phyloP scores from a whole-genome alignment of 2,113 vertebrate genomes.

The Gorsachius goisagi region DNA sequence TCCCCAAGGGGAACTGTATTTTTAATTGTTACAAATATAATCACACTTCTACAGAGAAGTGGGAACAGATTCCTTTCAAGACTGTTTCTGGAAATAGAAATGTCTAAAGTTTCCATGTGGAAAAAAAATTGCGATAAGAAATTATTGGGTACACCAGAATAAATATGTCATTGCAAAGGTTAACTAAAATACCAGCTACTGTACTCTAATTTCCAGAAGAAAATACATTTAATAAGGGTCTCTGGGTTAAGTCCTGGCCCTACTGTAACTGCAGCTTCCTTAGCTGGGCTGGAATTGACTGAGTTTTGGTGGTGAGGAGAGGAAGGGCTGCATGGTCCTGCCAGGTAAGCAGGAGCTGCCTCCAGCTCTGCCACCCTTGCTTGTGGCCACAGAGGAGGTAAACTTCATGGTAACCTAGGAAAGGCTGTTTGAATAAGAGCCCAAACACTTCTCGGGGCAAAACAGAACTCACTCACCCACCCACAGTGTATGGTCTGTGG shows the following conservation, averaged over 20 bases:
- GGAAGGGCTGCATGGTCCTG: neutral
- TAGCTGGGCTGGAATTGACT: neutral
- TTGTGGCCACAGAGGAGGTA: neutral
- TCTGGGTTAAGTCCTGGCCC: neutral
- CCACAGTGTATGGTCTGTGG: neutral
- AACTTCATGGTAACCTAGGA: neutral
- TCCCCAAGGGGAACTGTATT: slow-evolving; percentile 35
- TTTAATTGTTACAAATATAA: slow-evolving; percentile 65
- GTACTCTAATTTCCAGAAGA: slow-evolving; percentile 14
- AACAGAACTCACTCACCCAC: neutral
- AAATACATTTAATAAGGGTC: slow-evolving; percentile 14
- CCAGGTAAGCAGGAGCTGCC: neutral
- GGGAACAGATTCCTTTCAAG: slow-evolving; percentile 7
- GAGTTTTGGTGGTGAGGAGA: neutral
- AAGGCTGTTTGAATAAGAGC: neutral
- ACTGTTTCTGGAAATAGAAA: slow-evolving; percentile 24
- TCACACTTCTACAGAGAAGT: slow-evolving; percentile 24
- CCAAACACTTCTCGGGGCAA: neutral
- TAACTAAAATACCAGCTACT: slow-evolving; percentile 24
- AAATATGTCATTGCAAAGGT: slow-evolving; percentile 35
- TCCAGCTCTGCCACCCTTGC: neutral
- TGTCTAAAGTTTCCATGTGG: slow-evolving; percentile 25
- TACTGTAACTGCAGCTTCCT: neutral
- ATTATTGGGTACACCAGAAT: slow-evolving; percentile 23
- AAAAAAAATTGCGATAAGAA: neutral